Evolutionary conservation across 2,797 vertebrate genomes (phyloP).

Genomic region (Ataeniobius toweri): DNA sequence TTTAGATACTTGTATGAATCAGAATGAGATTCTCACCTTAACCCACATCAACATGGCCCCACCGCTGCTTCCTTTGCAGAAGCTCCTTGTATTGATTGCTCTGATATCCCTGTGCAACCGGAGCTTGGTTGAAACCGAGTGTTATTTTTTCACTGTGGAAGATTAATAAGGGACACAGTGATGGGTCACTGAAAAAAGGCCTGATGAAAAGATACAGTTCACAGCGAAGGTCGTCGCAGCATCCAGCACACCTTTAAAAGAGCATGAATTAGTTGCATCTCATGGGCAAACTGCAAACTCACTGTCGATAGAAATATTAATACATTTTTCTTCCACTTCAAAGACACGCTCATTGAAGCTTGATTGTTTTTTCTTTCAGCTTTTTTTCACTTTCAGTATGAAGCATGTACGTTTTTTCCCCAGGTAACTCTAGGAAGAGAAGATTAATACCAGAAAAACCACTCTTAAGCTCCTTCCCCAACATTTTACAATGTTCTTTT

Average conservation of each 20-base stretch:
- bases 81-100: conserved; percentile 62
- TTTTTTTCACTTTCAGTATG: conserved; percentile 15
- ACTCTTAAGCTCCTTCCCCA: conserved; percentile 11
- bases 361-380: background rate
- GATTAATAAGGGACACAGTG: conserved; percentile 65
- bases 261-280: conserved; percentile 38
- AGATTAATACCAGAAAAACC: conserved; percentile 47
- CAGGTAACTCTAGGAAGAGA: conserved; percentile 32
- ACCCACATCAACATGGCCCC: conserved; percentile 43
- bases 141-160: conserved; percentile 38
- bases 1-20: conserved; percentile 47
- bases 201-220: conserved; percentile 64
- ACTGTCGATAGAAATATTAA: conserved; percentile 5
- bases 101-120: conserved; percentile 55
- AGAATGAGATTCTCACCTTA: conserved; percentile 62
- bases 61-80: conserved; percentile 55
- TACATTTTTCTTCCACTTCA: conserved; percentile 16
- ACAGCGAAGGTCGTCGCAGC: conserved; percentile 51
- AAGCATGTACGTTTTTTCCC: conserved; percentile 47
- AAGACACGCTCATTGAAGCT: conserved; percentile 16
- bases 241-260: conserved; percentile 51
- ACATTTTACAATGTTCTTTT: conserved; percentile 27
- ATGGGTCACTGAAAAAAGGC: conserved; percentile 39
- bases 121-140: conserved; percentile 20
- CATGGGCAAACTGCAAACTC: conserved; percentile 25